Evolutionary conservation across 2,113 vertebrate species (phyloP), one percentile per base, ranked within the genome.

Genomic region (Apus apus): DNA sequence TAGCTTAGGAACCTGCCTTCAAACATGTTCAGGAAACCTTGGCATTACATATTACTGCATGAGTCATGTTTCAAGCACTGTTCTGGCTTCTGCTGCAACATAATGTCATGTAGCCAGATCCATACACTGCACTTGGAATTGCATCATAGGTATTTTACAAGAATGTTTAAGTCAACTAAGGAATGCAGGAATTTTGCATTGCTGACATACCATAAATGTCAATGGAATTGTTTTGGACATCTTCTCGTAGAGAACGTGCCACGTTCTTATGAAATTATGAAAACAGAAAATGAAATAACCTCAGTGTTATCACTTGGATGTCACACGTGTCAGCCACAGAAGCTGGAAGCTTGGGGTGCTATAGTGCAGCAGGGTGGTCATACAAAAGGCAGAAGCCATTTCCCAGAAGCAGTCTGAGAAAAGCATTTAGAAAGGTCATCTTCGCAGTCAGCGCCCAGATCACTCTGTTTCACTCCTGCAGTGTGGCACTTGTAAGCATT

Each of bases 41-140:
- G 93, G 73, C 92, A 38, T 81, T 91, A 27, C 9, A 2, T 57
- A 5, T 70, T 62, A 56, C 57, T n/a, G 83, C n/a, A 9, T 93
- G 96, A 96, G 85, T 96, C 96, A 94, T 43, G 77, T 72, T 82
- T 54, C 74, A 73, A 15, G 64, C 89, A 29, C 32, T 84, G 76
- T 20, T 78, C 17, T 7, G 70, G 84, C 77, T 94, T 67, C 57
- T 93, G 90, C 92, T 94, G 85, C 91, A 83, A 34, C 51, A 43
- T 36, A 64, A 83, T 4, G 20, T 77, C 21, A 36, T 27, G 76
- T 26, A 72, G 83, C 53, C 93, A 72, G 25, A 46, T 40, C 88
- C 32, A 32, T 36, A 26, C 51, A 4, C 67, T 64, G 15, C 75
- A 17, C 68, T 60, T 3, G 1, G 38, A 88, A 32, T 90, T 66